Percentiles rank a stretch among this genome's conserved stretches.
Conservation (phyloP, 2,113 vertebrate species). For the Carassius carassius region DNA sequence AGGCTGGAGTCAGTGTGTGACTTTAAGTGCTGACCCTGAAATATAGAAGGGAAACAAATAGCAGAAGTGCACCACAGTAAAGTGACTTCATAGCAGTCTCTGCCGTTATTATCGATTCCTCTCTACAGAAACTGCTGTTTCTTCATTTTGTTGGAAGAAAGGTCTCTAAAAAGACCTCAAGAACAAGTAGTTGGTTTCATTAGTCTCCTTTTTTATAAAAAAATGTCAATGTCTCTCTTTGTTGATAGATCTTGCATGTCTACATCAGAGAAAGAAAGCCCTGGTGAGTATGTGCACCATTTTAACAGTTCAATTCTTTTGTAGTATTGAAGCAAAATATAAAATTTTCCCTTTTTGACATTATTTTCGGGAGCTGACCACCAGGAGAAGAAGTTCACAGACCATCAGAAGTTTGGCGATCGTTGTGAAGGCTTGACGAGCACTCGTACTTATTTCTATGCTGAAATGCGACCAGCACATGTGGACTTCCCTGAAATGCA, state of each 20-base stretch:
- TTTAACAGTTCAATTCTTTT: neutral
- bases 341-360: slow-evolving; percentile 51
- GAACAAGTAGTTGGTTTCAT: slow-evolving; percentile 32
- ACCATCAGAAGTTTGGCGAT: slow-evolving; percentile 72
- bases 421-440: slow-evolving; percentile 64
- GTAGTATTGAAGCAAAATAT: slow-evolving; percentile 60
- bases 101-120: slow-evolving; percentile 28
- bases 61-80: neutral
- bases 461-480: slow-evolving; percentile 90
- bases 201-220: slow-evolving; percentile 16
- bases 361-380: slow-evolving; percentile 67
- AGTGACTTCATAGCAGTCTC: slow-evolving; percentile 25
- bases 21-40: slow-evolving; percentile 25
- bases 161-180: slow-evolving; percentile 23
- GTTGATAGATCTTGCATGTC: slow-evolving; percentile 79
- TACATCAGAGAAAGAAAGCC: slow-evolving; percentile 71
- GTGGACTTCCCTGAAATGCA: slow-evolving; percentile 87
- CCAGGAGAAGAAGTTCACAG: slow-evolving; percentile 74
- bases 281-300: slow-evolving; percentile 76
- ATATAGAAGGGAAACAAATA: slow-evolving; percentile 15
- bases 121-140: slow-evolving; percentile 16
- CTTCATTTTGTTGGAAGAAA: slow-evolving; percentile 4
- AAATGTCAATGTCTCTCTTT: slow-evolving; percentile 43
- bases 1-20: neutral
- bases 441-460: slow-evolving; percentile 76